These are phyloP conservation scores for Gymnobelideus leadbeateri DNA, from an alignment of 2,113 vertebrate species.

Conservation along the genomic window DNA sequence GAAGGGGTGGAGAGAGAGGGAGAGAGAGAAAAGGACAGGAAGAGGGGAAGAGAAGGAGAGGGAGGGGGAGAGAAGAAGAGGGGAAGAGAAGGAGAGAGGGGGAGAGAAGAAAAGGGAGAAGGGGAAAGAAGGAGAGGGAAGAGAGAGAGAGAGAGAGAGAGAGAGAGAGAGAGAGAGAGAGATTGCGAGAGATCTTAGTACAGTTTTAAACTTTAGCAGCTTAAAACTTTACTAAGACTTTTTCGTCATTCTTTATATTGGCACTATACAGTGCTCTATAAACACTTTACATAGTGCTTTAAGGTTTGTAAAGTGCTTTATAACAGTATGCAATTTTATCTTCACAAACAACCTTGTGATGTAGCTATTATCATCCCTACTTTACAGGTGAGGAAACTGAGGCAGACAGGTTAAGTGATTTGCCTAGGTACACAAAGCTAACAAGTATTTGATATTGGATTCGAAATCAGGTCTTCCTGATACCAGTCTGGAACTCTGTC, in stretches of 20 bases:
- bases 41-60: background rate
- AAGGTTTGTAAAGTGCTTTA: background rate
- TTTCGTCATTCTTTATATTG: background rate
- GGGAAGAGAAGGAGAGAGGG: no score
- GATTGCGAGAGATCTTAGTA: background rate
- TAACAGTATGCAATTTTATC: background rate
- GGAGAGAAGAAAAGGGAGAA: no score
- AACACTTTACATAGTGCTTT: background rate
- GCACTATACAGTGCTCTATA: background rate
- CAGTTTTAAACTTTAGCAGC: background rate
- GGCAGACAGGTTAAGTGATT: background rate
- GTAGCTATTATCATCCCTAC: background rate
- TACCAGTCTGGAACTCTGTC: background rate
- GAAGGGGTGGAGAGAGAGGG: background rate
- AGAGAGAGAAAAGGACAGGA: background rate
- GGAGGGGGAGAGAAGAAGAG: no score
- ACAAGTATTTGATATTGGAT: background rate
- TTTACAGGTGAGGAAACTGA: slow-evolving; percentile 12
- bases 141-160: no score
- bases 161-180: background rate
- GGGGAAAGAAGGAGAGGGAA: no score
- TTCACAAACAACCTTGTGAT: background rate
- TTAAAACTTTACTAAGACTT: background rate
- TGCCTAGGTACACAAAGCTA: background rate
- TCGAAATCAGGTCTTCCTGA: background rate